Evolutionary conservation across 2,113 vertebrate genomes (phyloP).

Genomic region (Aptenodytes forsteri): DNA sequence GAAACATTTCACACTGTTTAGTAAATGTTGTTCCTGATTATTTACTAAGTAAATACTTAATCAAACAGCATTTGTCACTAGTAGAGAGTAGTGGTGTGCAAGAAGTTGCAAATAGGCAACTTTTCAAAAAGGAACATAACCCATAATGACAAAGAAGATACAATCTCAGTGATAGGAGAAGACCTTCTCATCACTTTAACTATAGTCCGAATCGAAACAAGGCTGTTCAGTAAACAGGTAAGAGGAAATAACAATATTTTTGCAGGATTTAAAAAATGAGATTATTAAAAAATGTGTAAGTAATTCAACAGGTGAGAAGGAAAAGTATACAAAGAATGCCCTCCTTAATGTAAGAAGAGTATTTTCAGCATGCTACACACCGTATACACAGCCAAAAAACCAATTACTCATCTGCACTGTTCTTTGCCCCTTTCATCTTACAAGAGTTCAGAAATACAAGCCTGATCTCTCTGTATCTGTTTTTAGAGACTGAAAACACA

Average conservation of each 20-base stretch:
- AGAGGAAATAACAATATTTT: not conserved
- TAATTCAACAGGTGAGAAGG: not conserved
- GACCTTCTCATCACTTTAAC: not conserved
- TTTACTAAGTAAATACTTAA: not conserved
- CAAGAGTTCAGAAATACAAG: not conserved
- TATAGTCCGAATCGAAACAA: not conserved
- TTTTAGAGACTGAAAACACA: not conserved
- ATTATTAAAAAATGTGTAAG: not conserved
- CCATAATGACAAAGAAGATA: not conserved
- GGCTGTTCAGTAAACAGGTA: not conserved
- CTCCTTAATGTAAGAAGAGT: not conserved
- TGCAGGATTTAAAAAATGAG: not conserved
- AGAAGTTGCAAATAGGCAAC: not conserved
- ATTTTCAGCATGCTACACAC: not conserved
- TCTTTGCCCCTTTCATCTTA: not conserved
- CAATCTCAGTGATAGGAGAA: not conserved
- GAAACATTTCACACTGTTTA: not conserved
- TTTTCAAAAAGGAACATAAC: not conserved
- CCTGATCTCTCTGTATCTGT: not conserved
- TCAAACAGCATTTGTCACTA: not conserved
- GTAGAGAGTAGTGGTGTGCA: not conserved
- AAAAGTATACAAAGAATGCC: not conserved
- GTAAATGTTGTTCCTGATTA: not conserved
- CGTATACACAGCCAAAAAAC: rapidly evolving
- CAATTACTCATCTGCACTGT: not conserved